Evolutionary conservation across 2,797 vertebrate genomes (phyloP).

Genomic region (Trichosurus vulpecula): DNA sequence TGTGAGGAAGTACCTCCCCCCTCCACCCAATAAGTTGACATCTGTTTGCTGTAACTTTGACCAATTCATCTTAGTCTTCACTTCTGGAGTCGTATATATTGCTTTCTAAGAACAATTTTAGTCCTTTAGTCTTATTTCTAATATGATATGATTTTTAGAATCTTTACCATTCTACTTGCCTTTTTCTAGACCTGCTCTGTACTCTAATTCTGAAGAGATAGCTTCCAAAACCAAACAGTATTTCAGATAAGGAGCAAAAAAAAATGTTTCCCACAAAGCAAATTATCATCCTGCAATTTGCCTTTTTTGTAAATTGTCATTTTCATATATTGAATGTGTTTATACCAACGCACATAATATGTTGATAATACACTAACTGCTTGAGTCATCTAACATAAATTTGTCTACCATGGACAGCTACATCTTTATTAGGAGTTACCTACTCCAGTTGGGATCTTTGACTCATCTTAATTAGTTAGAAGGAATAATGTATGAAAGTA

Average conservation of each 20-base stretch:
- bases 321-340: background rate
- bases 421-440: background rate
- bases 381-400: background rate
- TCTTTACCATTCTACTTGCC: background rate
- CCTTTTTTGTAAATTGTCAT: background rate
- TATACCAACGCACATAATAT: background rate
- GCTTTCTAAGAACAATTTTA: background rate
- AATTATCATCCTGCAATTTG: background rate
- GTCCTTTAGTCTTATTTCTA: background rate
- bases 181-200: background rate
- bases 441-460: background rate
- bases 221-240: background rate
- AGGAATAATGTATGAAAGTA: background rate
- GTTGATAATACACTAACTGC: background rate
- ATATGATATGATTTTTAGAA: background rate
- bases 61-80: background rate
- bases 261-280: background rate
- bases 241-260: background rate
- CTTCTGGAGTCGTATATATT: background rate
- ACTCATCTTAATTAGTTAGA: background rate
- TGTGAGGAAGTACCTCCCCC: too few species aligned
- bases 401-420: background rate
- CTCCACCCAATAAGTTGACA: too few species aligned
- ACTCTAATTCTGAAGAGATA: background rate
- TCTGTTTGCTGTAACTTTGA: background rate